Conservation (phyloP, 2,888 invertebrate species). For the Lomographa bimaculata region DNA sequence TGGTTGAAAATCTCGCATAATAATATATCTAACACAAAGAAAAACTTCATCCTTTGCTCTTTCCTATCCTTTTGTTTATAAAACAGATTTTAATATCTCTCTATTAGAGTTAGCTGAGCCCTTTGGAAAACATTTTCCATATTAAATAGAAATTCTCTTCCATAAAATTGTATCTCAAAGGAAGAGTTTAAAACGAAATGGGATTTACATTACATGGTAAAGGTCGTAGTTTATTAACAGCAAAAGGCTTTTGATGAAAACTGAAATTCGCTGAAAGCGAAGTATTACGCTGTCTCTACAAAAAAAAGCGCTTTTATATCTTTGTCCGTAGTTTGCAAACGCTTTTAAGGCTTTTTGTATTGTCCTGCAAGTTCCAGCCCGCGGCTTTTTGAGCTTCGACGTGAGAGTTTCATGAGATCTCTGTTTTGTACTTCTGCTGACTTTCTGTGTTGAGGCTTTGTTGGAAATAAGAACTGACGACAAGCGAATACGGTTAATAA, state of each 20-base stretch:
- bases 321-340: conserved; percentile 7
- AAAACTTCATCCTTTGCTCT: conserved; percentile 1
- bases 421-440: too few relatives aligned
- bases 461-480: too few relatives aligned
- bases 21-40: not conserved
- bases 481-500: too few relatives aligned
- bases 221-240: conserved; percentile 23
- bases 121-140: conserved; percentile 24
- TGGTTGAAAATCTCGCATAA: too few relatives aligned
- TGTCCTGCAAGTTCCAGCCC: conserved; percentile 13
- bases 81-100: conserved; percentile 18
- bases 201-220: conserved; percentile 25
- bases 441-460: too few relatives aligned
- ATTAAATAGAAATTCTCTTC: conserved; percentile 23
- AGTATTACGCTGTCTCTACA: conserved; percentile 16
- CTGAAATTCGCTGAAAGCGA: conserved; percentile 12
- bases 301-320: conserved; percentile 7
- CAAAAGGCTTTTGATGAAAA: conserved; percentile 29
- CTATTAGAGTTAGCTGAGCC: conserved; percentile 1
- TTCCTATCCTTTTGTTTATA: conserved; percentile 16
- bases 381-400: conserved; percentile 10
- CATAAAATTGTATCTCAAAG: conserved; percentile 24
- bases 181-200: conserved; percentile 24
- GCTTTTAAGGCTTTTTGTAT: conserved; percentile 13
- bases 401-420: too few relatives aligned